Conservation (phyloP, 2,888 invertebrate genomes). For the Macrosiphum euphorbiae region DNA sequence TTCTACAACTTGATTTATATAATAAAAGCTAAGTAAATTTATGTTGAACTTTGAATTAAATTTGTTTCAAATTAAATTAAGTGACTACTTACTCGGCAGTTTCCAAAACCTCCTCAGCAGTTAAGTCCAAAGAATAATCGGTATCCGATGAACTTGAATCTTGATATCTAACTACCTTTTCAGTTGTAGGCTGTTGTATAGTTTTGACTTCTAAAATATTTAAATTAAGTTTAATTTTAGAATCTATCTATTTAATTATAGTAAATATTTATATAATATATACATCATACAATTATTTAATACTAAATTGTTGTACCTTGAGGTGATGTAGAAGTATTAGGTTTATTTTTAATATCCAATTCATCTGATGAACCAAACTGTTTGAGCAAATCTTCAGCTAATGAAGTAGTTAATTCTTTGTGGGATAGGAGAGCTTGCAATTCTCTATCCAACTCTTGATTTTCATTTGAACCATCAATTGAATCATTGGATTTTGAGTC, state of each 20-base stretch:
- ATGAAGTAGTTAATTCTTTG: constrained; percentile 81
- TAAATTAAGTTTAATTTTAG: constrained; percentile 1
- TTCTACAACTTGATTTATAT: not conserved
- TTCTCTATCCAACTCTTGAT: constrained; percentile 70
- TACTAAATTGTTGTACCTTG: constrained; percentile 50
- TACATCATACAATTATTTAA: not conserved
- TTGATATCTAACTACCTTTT: constrained; percentile 53
- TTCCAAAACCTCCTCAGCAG: constrained; percentile 44
- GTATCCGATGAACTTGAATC: constrained; percentile 34
- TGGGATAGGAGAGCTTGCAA: constrained; percentile 81
- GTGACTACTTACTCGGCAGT: constrained; percentile 45
- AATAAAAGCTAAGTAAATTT: not conserved
- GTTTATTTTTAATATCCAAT: constrained; percentile 70
- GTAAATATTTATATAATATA: not conserved
- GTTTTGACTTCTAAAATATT: constrained; percentile 38
- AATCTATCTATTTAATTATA: not conserved
- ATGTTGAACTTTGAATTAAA: not conserved
- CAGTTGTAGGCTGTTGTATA: constrained; percentile 27
- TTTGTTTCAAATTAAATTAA: not conserved
- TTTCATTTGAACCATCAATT: constrained; percentile 63
- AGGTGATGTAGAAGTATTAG: constrained; percentile 41
- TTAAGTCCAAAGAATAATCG: constrained; percentile 41
- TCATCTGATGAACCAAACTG: constrained; percentile 82
- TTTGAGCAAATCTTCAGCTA: constrained; percentile 90
- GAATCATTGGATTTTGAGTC: constrained; percentile 65